Evolutionary conservation across 2,888 invertebrate genomes (phyloP), one percentile per base, ranked within the genome.

Genomic region (Mystacides longicornis): DNA sequence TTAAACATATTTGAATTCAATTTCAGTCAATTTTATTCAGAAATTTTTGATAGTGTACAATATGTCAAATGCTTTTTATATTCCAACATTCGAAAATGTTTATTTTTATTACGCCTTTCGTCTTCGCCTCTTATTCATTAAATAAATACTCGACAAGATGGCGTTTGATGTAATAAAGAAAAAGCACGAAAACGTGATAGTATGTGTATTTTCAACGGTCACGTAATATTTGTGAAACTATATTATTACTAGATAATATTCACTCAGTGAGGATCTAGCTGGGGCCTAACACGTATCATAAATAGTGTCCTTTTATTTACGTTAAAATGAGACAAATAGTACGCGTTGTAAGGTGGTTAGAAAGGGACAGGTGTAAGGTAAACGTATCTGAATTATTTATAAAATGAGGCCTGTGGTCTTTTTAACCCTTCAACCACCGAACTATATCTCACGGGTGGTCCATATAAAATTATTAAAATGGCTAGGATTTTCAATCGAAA

Each of bases 401-500:
- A 37, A n/a, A n/a, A 37, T 37, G 16, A 16, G 16, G 14, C 37
- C 37, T 37, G 37, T 37, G 37, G 37, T 37, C 37, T 37, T 37
- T 37, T 14, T 37, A 37, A 37, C 37, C 37, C 37, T 37, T 37
- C 37, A 3, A 37, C 4, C 37, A 37, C 37, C 37, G n/a, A n/a
- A 16, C 37, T 37, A 37, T 37, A 37, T 37, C 37, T 37, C 37
- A 37, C 37, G 37, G 37, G 37, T 37, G 37, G 37, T 37, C 37
- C 37, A 7, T 16, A 14, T n/a, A n/a, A n/a, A n/a, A 37, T n/a
- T 37, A 37, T 37, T 37, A 7, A n/a, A 37, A 37, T 37, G 37
- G 37, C 37, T 7, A 14, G 14, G 37, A n/a, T 37, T 37, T 37
- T 37, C 37, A 37, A 37, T 14, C 16, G 16, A 37, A 37, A 7